A percentile compares a stretch with the other conserved stretches of the same genome.
phyloP scores from a whole-genome alignment of 2,797 vertebrate species.

The Babyrousa celebensis region DNA sequence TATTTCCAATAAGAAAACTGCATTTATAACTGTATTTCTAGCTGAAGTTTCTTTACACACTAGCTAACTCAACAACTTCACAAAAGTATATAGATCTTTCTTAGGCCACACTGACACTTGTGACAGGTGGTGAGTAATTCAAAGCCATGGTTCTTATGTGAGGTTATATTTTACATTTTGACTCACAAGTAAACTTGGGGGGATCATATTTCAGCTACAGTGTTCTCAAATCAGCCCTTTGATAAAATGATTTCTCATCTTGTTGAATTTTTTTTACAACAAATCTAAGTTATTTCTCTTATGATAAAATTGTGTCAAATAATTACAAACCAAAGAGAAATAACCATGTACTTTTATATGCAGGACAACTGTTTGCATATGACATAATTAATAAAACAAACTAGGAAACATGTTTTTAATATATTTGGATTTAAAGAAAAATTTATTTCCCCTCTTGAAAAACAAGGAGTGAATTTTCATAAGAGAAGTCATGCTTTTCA shows the following conservation, averaged over 20 bases:
- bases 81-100: constrained; percentile 70
- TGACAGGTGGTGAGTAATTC: constrained; percentile 75
- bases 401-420: constrained; percentile 81
- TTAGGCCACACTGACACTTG: constrained; percentile 69
- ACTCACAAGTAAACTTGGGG: constrained; percentile 77
- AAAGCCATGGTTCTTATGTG: constrained; percentile 66
- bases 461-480: constrained; percentile 86
- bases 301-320: constrained; percentile 71
- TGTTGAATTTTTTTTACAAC: constrained; percentile 64
- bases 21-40: constrained; percentile 70
- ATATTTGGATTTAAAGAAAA: constrained; percentile 91
- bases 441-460: constrained; percentile 76
- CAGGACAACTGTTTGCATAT: constrained; percentile 75
- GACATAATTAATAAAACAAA: constrained; percentile 79
- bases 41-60: constrained; percentile 61
- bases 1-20: constrained; percentile 55
- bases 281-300: constrained; percentile 41
- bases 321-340: constrained; percentile 80
- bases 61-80: constrained; percentile 72
- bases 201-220: constrained; percentile 81
- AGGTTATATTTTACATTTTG: constrained; percentile 74
- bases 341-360: constrained; percentile 81
- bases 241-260: constrained; percentile 77
- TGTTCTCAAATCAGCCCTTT: constrained; percentile 90
- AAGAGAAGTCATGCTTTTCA: constrained; percentile 81